Evolutionary conservation across 2,797 vertebrate genomes (phyloP).

Genomic region (Falco rusticolus): DNA sequence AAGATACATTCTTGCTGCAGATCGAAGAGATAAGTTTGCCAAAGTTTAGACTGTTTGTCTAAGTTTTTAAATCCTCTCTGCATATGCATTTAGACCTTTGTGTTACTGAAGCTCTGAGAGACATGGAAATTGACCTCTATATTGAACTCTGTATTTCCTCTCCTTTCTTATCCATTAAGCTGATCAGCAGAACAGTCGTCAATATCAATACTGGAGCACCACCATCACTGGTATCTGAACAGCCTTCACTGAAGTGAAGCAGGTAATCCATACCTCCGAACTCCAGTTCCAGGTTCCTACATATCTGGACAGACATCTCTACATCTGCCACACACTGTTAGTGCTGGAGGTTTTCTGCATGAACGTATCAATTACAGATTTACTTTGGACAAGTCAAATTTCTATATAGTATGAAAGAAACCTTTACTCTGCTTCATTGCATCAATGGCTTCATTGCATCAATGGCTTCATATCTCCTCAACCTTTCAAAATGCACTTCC

Average conservation of each 20-base stretch:
- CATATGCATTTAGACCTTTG: not conserved
- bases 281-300: not conserved
- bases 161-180: not conserved
- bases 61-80: not conserved
- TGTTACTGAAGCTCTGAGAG: not conserved
- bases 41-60: not conserved
- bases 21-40: not conserved
- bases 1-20: not conserved
- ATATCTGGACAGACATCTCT: not conserved
- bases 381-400: not conserved
- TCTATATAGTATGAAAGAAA: not conserved
- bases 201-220: not conserved
- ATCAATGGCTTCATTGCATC: not conserved
- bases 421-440: not conserved
- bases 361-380: not conserved
- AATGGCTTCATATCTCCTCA: not conserved
- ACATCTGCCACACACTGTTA: not conserved
- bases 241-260: not conserved
- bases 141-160: not conserved
- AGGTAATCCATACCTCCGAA: not conserved
- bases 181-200: not conserved
- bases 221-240: not conserved
- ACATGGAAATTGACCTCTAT: not conserved
- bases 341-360: not conserved
- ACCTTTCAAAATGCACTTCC: not conserved